Percentiles rank a stretch among this genome's conserved stretches.
phyloP scores from a whole-genome alignment of 2,113 vertebrate species.

The Bos javanicus region DNA sequence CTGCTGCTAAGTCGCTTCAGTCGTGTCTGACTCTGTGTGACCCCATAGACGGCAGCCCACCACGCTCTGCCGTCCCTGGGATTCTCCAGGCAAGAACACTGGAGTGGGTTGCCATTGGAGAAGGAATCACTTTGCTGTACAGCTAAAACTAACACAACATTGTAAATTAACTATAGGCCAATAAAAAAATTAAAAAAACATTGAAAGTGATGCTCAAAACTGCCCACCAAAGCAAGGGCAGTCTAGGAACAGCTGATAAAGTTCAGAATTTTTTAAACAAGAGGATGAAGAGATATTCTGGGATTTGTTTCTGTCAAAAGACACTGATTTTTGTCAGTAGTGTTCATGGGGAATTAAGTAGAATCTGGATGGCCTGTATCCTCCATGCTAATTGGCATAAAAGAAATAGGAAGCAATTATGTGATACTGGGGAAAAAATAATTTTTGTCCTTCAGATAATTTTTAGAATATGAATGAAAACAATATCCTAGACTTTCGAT shows the following conservation, averaged over 20 bases:
- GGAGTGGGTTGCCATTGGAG: too few species aligned
- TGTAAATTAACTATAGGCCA: not conserved
- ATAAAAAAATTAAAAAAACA: not conserved
- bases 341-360: not conserved
- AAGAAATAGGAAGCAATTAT: slow-evolving; percentile 10
- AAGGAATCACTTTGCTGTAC: not conserved
- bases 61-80: too few species aligned
- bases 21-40: too few species aligned
- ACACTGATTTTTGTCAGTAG: not conserved
- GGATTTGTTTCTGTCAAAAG: not conserved
- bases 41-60: too few species aligned
- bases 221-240: not conserved
- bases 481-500: not conserved
- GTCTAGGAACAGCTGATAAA: not conserved
- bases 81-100: too few species aligned
- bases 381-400: not conserved
- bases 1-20: too few species aligned
- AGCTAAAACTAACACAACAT: not conserved
- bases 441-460: not conserved
- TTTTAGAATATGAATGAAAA: slow-evolving; percentile 25
- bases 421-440: not conserved
- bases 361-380: not conserved
- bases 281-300: not conserved
- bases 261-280: not conserved
- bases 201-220: not conserved